Base-by-base conservation (phyloP, 2,797 vertebrate genomes). In the Iguana delicatissima region DNA sequence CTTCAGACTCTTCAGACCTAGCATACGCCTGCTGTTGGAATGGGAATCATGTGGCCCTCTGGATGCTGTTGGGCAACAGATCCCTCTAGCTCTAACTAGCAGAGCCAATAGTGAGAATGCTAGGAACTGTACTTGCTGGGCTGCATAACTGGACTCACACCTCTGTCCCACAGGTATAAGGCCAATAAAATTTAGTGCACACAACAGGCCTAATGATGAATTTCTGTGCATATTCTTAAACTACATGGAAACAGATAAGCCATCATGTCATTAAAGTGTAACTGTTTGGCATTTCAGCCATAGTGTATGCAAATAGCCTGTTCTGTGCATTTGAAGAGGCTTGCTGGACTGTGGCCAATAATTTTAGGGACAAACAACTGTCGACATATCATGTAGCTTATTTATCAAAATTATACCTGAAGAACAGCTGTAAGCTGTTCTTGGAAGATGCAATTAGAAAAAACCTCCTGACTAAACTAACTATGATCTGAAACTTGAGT, bases 391-490 rank as follows among this genome's bases (percentile, higher is more conserved):
- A 83, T 29, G 81, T 69, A 92, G 46, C 67, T 29, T 0, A 35
- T 18, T 81, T 85, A 89, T 29, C 20, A 89, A 88, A 92, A 93
- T 85, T 6, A 3, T 24, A 91, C 74, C 80, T 94, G 62, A 92
- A 90, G 46, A 95, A 88, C 0, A 89, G 89, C 72, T n/a, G 64
- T 74, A 62, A 80, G 69, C 50, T 6, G 1, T 62, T 89, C 42
- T 4, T 90, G 5, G 6, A 52, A 16, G 86, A 89, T 13, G 29
- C 22, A 93, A 91, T 50, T 4, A 4, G 0, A 2, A 85, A 46
- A 80, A 46, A 85, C 16, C 90, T 38, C 67, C 20, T 82, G 84
- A 90, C 91, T 85, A 62, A n/a, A n/a, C n/a, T n/a, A n/a, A n/a
- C n/a, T n/a, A 72, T 72, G 29, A 76, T 76, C 85, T 59, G 81